Conservation (phyloP, 2,113 vertebrate genomes). For the Anarrhichthys ocellatus region DNA sequence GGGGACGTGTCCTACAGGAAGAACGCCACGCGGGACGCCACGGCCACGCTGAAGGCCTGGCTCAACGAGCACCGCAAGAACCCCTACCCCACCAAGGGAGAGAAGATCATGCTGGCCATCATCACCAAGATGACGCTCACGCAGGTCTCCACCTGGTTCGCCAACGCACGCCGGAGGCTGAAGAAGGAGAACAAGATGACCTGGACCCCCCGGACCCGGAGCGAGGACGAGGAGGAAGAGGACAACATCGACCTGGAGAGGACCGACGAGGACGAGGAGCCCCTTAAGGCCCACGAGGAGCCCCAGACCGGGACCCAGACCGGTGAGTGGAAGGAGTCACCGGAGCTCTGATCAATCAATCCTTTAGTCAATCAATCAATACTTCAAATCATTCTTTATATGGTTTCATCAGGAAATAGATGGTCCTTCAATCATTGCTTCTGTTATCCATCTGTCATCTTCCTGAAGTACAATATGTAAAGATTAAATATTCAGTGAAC, state of each 20-base stretch:
- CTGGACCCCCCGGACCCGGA: constrained; percentile 89
- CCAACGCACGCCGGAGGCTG: constrained; percentile 90
- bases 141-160: constrained; percentile 96
- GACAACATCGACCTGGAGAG: constrained; percentile 91
- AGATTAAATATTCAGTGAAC: no score
- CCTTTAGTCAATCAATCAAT: no score
- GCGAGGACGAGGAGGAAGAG: constrained; percentile 92
- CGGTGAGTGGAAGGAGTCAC: no score
- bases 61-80: constrained; percentile 93
- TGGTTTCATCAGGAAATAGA: no score
- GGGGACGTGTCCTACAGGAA: constrained; percentile 91
- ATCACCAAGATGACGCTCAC: constrained; percentile 98
- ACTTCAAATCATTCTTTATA: no score
- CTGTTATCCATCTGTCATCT: no score
- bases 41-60: constrained; percentile 92
- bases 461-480: no score
- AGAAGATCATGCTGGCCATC: constrained; percentile 99
- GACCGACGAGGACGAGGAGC: constrained; percentile 87
- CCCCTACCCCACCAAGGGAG: constrained; percentile 96
- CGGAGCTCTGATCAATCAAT: no score
- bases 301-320: no score
- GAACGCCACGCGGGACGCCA: constrained; percentile 93
- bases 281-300: constrained; percentile 78
- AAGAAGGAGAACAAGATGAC: constrained; percentile 97
- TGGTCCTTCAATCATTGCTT: no score